Evolutionary conservation across 2,888 invertebrate species (phyloP), one percentile per base, ranked within the genome.

Genomic region (Tryphoninae sp.): DNA sequence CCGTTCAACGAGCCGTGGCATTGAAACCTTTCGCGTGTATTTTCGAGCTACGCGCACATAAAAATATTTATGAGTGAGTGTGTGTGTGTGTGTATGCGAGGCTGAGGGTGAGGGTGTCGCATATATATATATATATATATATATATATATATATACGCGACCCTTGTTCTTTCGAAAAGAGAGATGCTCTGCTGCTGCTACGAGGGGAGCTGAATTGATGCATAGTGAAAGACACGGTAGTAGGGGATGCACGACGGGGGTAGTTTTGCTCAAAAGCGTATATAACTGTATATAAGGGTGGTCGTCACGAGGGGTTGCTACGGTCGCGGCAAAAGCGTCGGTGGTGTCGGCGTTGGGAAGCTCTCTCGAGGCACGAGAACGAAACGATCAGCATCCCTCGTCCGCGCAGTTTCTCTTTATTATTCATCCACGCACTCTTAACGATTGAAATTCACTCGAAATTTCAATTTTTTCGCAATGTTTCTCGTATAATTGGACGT

Each of bases 341-440:
- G 74, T 74, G 78, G 83, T 81, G 83, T 80, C 81, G 80, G 85
- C 86, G 86, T 86, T 84, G 82, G 83, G 83, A 86, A 86, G 86
- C 83, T 86, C 65, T 65, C 74, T 76, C 49, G 65, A 42, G 53
- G 62, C 42, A 49, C 65, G 72, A 75, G 75, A 61, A 42, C 75
- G 65, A 81, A 84, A 83, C 84, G 82, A 83, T 80, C 77, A 75
- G 82, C 83, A 81, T 80, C 79, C 75, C 78, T 62, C 71, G 55
- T 71, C 58, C 73, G 68, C 71, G 74, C 81, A 78, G 78, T 73
- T 73, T 82, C 80, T 84, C 80, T 84, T 75, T 80, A 81, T 84
- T 51, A 71, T 61, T 67, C 55, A 80, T 65, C 23, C 55, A 59
- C 62, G 61, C n/a, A 23, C 23, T 61, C 42, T 40, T 49, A 40